phyloP scores from a whole-genome alignment of 2,888 invertebrate genomes.

The Laothoe populi region DNA sequence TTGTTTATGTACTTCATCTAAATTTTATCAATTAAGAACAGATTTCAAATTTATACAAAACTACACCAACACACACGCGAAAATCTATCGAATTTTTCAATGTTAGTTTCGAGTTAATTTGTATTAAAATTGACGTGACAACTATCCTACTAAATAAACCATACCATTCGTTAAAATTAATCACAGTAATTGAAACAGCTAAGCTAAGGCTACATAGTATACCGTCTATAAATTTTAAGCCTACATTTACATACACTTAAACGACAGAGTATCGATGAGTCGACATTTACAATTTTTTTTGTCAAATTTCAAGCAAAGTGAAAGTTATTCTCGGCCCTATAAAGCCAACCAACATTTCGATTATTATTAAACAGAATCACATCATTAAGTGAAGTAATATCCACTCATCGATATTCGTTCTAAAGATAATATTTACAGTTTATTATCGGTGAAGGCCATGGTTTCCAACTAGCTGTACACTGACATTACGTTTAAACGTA shows the following conservation, averaged over 20 bases:
- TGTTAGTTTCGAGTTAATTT: neutral
- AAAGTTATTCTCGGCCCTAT: too few species aligned
- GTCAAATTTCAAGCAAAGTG: neutral
- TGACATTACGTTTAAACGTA: slow-evolving; percentile 39
- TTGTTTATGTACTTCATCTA: neutral
- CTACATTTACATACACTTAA: slow-evolving; percentile 12
- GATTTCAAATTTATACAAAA: slow-evolving; percentile 8
- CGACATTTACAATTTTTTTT: neutral
- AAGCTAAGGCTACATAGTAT: slow-evolving; percentile 28
- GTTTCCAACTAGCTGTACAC: slow-evolving; percentile 48
- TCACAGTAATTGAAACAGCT: slow-evolving; percentile 30
- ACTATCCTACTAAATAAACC: slow-evolving; percentile 33
- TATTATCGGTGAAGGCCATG: slow-evolving; percentile 57
- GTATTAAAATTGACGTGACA: slow-evolving; percentile 29
- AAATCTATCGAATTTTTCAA: neutral
- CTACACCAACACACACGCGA: neutral
- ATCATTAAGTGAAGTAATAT: neutral
- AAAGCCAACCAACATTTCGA: neutral
- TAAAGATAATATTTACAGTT: slow-evolving; percentile 31
- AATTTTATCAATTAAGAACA: neutral
- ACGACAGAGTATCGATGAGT: slow-evolving; percentile 15
- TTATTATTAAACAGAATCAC: neutral
- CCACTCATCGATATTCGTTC: slow-evolving; percentile 21
- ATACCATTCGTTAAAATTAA: slow-evolving; percentile 31
- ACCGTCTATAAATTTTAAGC: slow-evolving; percentile 22